These are phyloP conservation scores for Pachyrhynchus sulphureomaculatus DNA, from an alignment of 1,140 invertebrate species.

Conservation along the genomic window DNA sequence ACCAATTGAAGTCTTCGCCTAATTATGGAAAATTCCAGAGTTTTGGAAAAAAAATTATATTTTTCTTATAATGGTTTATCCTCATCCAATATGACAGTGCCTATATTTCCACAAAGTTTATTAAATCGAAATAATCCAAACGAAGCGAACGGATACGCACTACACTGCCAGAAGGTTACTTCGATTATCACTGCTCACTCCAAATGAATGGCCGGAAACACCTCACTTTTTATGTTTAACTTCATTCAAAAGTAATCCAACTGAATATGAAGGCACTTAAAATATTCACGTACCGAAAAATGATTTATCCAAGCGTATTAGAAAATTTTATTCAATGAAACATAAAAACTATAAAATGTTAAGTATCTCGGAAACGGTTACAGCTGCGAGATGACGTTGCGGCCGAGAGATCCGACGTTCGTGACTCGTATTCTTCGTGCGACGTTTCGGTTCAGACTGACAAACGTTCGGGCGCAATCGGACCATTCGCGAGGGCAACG, in stretches of 20 bases:
- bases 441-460: constrained; percentile 19
- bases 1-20: not conserved
- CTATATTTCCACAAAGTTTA: not conserved
- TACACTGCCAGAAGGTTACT: constrained; percentile 7
- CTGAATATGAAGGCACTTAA: not conserved
- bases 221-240: constrained; percentile 1
- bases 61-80: too few relatives aligned
- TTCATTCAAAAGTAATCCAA: constrained; percentile 14
- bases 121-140: constrained; percentile 4
- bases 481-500: constrained; percentile 26
- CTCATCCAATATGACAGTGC: too few relatives aligned
- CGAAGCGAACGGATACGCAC: constrained; percentile 3
- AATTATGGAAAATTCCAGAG: not conserved
- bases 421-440: not conserved
- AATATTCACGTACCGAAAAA: not conserved
- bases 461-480: constrained; percentile 20
- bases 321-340: not conserved
- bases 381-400: not conserved
- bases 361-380: not conserved
- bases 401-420: not conserved
- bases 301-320: not conserved
- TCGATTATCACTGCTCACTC: constrained; percentile 7
- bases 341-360: not conserved
- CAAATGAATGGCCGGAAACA: not conserved
- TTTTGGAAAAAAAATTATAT: too few relatives aligned